These are phyloP conservation scores for Polyommatus icarus DNA, from an alignment of 2,888 invertebrate genomes.

Conservation along the genomic window DNA sequence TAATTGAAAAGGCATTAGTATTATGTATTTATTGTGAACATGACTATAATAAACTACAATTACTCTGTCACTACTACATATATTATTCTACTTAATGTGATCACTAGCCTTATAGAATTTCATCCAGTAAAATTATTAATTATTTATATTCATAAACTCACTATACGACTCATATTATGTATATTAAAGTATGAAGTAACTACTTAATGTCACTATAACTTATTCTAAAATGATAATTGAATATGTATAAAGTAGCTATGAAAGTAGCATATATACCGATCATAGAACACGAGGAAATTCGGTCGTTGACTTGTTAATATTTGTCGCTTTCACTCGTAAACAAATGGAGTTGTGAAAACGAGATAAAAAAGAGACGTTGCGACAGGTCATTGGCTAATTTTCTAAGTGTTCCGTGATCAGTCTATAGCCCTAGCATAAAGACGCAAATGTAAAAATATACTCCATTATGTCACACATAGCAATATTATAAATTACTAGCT, in stretches of 20 bases:
- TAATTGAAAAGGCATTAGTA: no score
- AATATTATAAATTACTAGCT: no score
- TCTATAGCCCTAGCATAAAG: neutral
- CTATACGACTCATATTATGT: neutral
- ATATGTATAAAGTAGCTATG: neutral
- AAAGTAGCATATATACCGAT: neutral
- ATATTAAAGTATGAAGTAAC: neutral
- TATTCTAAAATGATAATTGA: neutral
- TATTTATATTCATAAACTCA: neutral
- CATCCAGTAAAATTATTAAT: no score
- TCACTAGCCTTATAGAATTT: neutral
- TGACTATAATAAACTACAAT: neutral
- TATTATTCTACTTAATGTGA: neutral
- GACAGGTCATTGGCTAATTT: neutral
- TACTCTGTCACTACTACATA: neutral
- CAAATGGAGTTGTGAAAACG: neutral
- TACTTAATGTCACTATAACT: neutral
- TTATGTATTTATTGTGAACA: neutral
- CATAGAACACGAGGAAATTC: neutral
- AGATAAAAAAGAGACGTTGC: neutral
- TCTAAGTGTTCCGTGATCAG: neutral
- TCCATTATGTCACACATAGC: neutral
- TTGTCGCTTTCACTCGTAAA: no score
- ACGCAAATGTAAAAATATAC: neutral
- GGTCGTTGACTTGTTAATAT: neutral